Conservation (phyloP, 2,888 invertebrate genomes). For the Caenorhabditis sp. region DNA sequence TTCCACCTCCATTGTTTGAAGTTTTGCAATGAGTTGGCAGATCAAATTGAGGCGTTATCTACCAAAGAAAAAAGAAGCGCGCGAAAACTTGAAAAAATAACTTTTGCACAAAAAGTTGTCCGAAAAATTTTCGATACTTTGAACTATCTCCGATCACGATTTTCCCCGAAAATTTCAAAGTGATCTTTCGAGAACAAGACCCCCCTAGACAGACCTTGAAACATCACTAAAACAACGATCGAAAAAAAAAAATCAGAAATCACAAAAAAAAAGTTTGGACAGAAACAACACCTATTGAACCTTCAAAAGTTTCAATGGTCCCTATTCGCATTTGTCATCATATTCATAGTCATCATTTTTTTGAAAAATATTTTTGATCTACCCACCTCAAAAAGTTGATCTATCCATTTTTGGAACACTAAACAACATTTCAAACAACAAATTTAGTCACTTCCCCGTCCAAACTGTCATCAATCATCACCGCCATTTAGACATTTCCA, state of each 20-base stretch:
- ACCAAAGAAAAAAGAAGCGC: too few species aligned
- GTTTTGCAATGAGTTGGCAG: too few species aligned
- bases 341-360: too few species aligned
- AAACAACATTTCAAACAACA: background rate
- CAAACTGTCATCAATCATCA: slow-evolving; percentile 44
- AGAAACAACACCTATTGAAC: background rate
- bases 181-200: background rate
- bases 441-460: background rate
- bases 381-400: background rate
- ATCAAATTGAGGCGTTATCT: too few species aligned
- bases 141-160: background rate
- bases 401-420: background rate
- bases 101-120: too few species aligned
- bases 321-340: too few species aligned
- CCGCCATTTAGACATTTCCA: background rate
- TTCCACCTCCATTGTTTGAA: too few species aligned
- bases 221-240: slow-evolving; percentile 9
- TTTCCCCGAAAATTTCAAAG: background rate
- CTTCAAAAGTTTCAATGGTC: background rate
- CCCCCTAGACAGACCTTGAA: too few species aligned
- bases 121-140: too few species aligned
- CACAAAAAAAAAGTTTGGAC: background rate
- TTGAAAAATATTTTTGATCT: background rate
- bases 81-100: too few species aligned
- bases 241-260: background rate